These are phyloP conservation scores for Trissolcus japonicus DNA, from an alignment of 2,888 invertebrate species.

Conservation along the genomic window DNA sequence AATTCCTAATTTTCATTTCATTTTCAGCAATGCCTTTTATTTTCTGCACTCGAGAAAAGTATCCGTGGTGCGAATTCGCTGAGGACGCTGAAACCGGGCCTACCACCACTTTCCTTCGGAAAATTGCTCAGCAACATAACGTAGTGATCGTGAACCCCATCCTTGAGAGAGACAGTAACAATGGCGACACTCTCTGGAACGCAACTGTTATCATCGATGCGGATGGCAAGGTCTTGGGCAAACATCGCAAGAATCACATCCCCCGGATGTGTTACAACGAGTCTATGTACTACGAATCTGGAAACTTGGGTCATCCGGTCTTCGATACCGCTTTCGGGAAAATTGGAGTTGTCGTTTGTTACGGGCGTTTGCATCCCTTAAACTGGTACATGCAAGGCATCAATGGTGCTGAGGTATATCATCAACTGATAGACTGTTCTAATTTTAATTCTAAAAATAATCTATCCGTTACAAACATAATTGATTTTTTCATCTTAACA, in stretches of 20 bases:
- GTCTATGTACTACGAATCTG: constrained; percentile 95
- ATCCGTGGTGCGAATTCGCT: constrained; percentile 96
- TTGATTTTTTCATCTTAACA: neutral
- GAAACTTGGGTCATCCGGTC: constrained; percentile 95
- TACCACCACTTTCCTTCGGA: constrained; percentile 84
- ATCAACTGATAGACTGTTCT: neutral
- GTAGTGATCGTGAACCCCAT: constrained; percentile 98
- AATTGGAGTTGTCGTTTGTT: constrained; percentile 97
- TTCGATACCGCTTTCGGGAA: constrained; percentile 90
- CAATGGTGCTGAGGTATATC: neutral
- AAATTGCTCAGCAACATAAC: constrained; percentile 86
- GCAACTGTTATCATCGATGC: constrained; percentile 94
- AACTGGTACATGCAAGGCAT: constrained; percentile 98
- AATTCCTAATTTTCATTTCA: neutral
- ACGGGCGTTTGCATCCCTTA: constrained; percentile 97
- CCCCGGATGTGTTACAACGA: constrained; percentile 98
- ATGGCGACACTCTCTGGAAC: constrained; percentile 94
- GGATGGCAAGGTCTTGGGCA: constrained; percentile 88
- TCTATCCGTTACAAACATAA: no score
- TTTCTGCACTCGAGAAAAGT: constrained; percentile 95
- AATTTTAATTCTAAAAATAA: neutral
- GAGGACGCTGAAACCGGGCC: constrained; percentile 91
- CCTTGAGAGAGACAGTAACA: constrained; percentile 89
- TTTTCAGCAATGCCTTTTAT: constrained; percentile 95
- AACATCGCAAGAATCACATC: constrained; percentile 97